These are phyloP conservation scores for Drosophila cardini DNA, from an alignment of 1,140 invertebrate genomes.

Conservation along the genomic window DNA sequence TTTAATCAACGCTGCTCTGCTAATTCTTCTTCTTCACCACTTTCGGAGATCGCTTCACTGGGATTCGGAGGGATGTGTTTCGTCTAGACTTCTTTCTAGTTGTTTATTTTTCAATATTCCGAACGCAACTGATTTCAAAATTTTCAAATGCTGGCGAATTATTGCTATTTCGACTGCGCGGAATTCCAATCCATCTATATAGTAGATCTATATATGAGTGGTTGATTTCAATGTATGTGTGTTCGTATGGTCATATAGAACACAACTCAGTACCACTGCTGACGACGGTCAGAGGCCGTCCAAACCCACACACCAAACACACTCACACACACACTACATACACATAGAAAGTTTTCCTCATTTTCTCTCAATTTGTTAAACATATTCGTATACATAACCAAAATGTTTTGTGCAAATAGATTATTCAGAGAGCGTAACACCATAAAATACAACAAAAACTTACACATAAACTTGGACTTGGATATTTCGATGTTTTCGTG, in stretches of 20 bases:
- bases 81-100: conserved; percentile 68
- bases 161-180: conserved; percentile 78
- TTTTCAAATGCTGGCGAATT: conserved; percentile 83
- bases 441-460: conserved; percentile 43
- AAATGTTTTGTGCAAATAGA: conserved; percentile 76
- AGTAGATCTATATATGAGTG: conserved; percentile 48
- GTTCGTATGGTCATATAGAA: conserved; percentile 54
- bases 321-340: neutral
- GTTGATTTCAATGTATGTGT: conserved; percentile 42
- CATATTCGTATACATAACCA: conserved; percentile 46
- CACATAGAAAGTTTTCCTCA: conserved; percentile 44
- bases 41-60: conserved; percentile 76
- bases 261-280: conserved; percentile 23
- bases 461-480: conserved; percentile 79
- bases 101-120: conserved; percentile 85
- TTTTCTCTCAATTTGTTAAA: conserved; percentile 37
- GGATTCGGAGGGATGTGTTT: conserved; percentile 67
- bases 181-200: conserved; percentile 79
- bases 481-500: conserved; percentile 46
- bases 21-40: conserved; percentile 50
- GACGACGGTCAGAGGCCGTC: conserved; percentile 79
- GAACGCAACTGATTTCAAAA: conserved; percentile 84
- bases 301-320: conserved; percentile 71
- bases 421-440: conserved; percentile 66
- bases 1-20: conserved; percentile 71